Percentiles rank a stretch among this genome's conserved stretches.
Conservation (phyloP, 2,888 invertebrate genomes). For the Salticus scenicus region DNA sequence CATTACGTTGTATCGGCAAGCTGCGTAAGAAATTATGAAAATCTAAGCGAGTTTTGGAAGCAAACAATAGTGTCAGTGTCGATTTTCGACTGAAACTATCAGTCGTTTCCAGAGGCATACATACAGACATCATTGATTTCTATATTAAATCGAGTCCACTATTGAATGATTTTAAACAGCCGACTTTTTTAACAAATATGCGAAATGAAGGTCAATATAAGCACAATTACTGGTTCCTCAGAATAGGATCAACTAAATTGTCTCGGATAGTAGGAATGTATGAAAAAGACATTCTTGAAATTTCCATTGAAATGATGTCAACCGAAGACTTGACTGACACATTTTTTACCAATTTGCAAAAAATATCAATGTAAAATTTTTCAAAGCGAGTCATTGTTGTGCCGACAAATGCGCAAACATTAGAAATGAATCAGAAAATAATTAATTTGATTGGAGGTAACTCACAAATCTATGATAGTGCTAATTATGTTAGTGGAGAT, state of each 20-base stretch:
- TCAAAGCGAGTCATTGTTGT: not conserved
- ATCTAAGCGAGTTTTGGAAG: too few relatives aligned
- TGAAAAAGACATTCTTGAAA: not conserved
- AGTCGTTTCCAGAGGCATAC: not conserved
- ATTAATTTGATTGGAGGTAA: not conserved
- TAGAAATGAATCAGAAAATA: not conserved
- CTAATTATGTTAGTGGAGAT: slow-evolving; percentile 44
- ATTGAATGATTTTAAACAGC: not conserved
- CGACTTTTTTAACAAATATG: not conserved
- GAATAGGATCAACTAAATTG: not conserved
- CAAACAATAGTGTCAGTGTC: too few relatives aligned
- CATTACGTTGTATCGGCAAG: too few relatives aligned
- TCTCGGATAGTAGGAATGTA: not conserved
- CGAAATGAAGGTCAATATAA: not conserved
- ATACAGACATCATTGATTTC: not conserved
- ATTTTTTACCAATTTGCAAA: not conserved
- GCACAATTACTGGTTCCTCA: not conserved
- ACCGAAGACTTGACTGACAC: not conserved
- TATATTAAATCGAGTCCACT: not conserved
- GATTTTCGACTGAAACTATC: too few relatives aligned
- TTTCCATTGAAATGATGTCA: not conserved
- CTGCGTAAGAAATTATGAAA: too few relatives aligned
- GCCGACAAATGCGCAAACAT: not conserved
- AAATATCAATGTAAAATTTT: not conserved
- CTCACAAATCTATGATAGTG: slow-evolving; percentile 41